A percentile compares a stretch with the other conserved stretches of the same genome.
phyloP scores from a whole-genome alignment of 2,113 vertebrate genomes.

The Scartelaos histophorus region DNA sequence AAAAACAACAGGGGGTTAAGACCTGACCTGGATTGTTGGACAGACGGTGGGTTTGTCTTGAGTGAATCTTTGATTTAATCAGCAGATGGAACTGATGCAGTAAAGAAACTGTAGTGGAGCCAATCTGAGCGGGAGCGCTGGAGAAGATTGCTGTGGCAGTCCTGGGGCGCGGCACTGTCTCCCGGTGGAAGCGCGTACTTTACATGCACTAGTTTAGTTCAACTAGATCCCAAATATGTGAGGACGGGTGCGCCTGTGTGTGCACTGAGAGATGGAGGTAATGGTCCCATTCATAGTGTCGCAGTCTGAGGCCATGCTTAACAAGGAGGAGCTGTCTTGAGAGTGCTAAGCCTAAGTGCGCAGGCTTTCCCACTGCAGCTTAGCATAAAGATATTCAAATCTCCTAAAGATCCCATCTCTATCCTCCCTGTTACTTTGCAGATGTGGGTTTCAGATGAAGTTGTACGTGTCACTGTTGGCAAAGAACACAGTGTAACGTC shows the following conservation, averaged over 20 bases:
- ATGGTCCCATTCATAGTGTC: constrained; percentile 66
- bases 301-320: constrained; percentile 61
- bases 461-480: constrained; percentile 5
- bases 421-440: constrained; percentile 5
- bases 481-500: background rate
- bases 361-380: constrained; percentile 59
- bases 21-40: constrained; percentile 25
- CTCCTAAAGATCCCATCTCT: constrained; percentile 46
- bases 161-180: constrained; percentile 10
- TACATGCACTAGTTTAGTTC: constrained; percentile 28
- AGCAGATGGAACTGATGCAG: constrained; percentile 39
- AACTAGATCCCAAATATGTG: constrained; percentile 34
- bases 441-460: constrained; percentile 36
- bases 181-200: constrained; percentile 39
- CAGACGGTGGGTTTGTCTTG: constrained; percentile 19
- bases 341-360: constrained; percentile 67
- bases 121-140: constrained; percentile 38
- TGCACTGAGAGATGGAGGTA: constrained; percentile 59
- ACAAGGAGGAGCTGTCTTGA: constrained; percentile 68
- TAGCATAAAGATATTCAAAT: constrained; percentile 67
- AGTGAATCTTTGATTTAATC: constrained; percentile 27
- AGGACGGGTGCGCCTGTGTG: constrained; percentile 37
- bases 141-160: constrained; percentile 16
- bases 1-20: constrained; percentile 27
- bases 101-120: constrained; percentile 32